Evolutionary conservation across 2,113 vertebrate species (phyloP), one percentile per base, ranked within the genome.

Genomic region (Penelope pileata): DNA sequence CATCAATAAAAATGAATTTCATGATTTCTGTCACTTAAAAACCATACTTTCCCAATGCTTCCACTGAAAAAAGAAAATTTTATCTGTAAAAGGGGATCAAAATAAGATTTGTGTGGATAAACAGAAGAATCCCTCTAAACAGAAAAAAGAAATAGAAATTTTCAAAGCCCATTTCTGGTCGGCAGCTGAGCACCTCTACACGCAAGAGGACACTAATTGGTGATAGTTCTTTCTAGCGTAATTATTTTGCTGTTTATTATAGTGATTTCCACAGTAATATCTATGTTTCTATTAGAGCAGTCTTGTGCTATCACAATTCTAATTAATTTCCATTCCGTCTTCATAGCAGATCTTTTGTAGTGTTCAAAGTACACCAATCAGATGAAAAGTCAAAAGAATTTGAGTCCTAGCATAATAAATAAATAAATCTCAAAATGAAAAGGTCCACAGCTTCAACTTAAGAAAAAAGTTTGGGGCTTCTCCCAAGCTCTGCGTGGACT

Each of bases 1-100:
- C 97, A 98, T 48, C 59, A 80, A 74, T n/a, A 90, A 78, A 93
- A 88, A 62, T 32, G 2, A 58, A 50, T 8, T 48, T 85, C 14
- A 26, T 69, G 34, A 88, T 74, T 81, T 45, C 48, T 48, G 12
- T 23, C 11, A 75, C 22, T 82, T 68, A 45, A 75, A 88, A 90
- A 58, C 0, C 0, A 2, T 42, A 7, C 62, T 60, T 91, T 84
- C 6, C 5, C 22, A 63, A 21, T 48, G 36, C 9, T 43, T 26
- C 30, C 48, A 23, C 8, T 84, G 36, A 86, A 74, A 29, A 80
- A 9, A 67, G 56, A 77, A 2, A 56, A 1, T 40, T 93, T 78
- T 93, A 50, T 89, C 23, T 60, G 27, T 11, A 79, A 29, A 48
- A 14, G 63, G 16, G 1, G 2, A 69, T 43, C 26, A 88, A 81